These are phyloP conservation scores for Columba livia DNA, from an alignment of 2,113 vertebrate species.

Conservation along the genomic window DNA sequence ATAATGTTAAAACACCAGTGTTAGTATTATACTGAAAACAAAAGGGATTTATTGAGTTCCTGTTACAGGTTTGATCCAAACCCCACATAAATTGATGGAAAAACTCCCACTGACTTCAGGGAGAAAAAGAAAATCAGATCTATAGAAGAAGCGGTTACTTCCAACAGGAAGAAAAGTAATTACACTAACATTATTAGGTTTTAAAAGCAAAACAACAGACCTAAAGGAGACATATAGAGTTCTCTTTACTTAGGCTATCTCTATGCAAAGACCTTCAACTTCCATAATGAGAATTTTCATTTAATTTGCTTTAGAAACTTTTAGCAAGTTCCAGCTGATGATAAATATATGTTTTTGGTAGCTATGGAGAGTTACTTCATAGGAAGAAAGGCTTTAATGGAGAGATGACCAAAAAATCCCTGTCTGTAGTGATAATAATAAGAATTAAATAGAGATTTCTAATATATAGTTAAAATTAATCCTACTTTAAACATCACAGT, in stretches of 20 bases:
- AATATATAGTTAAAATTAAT: constrained; percentile 27
- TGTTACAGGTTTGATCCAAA: not conserved
- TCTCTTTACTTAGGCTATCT: not conserved
- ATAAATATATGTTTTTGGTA: not conserved
- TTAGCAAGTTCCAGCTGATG: not conserved
- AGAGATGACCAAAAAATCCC: constrained; percentile 14
- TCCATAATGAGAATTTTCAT: not conserved
- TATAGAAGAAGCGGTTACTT: not conserved
- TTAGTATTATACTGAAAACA: not conserved
- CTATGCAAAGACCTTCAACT: not conserved
- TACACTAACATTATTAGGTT: not conserved
- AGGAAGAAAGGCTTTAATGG: not conserved
- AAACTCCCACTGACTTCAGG: not conserved
- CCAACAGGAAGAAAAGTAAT: not conserved
- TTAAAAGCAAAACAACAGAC: not conserved
- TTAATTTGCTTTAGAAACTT: not conserved
- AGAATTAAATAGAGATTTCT: constrained; percentile 18
- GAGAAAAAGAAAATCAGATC: not conserved
- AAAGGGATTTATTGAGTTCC: not conserved
- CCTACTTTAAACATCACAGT: constrained; percentile 24
- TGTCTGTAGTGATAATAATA: not conserved
- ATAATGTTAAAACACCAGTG: not conserved
- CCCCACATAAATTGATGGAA: not conserved
- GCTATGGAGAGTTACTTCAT: not conserved
- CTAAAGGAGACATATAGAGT: not conserved